These are phyloP conservation scores for Drosophila melanocephala DNA, from an alignment of 2,888 invertebrate genomes.

Conservation along the genomic window DNA sequence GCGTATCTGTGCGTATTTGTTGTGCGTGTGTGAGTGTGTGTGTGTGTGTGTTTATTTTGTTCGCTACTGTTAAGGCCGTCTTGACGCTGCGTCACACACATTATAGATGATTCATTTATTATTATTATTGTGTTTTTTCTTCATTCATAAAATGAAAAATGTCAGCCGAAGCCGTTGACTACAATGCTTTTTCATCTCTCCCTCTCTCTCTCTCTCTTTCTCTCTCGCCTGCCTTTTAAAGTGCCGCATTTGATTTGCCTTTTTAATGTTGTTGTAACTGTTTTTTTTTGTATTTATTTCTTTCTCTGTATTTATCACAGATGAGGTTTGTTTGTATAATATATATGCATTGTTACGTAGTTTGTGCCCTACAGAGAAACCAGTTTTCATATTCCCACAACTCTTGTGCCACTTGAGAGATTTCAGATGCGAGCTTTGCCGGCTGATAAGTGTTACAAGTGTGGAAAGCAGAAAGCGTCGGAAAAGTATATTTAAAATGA, in stretches of 20 bases:
- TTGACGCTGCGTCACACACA: constrained; percentile 62
- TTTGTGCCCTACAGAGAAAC: constrained; percentile 72
- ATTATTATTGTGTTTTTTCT: constrained; percentile 42
- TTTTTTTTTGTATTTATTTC: constrained; percentile 25
- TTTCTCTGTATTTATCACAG: constrained; percentile 43
- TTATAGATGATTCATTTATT: constrained; percentile 68
- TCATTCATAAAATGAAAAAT: constrained; percentile 72
- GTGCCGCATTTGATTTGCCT: constrained; percentile 72
- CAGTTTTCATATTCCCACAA: constrained; percentile 66
- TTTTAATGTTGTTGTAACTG: constrained; percentile 32
- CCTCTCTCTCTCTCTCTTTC: constrained; percentile 3
- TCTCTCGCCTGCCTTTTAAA: constrained; percentile 50
- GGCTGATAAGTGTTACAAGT: constrained; percentile 38
- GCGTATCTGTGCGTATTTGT: constrained; percentile 42
- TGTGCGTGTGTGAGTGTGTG: neutral
- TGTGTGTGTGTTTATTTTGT: constrained; percentile 16
- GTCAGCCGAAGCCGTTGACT: constrained; percentile 39
- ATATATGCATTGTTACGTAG: constrained; percentile 66
- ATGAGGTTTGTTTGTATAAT: constrained; percentile 19
- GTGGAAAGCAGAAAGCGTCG: neutral
- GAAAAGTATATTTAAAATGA: constrained; percentile 5
- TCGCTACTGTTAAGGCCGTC: constrained; percentile 58
- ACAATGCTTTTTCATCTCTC: constrained; percentile 29
- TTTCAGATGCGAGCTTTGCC: constrained; percentile 37
- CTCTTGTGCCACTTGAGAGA: constrained; percentile 59